Evolutionary conservation across 2,888 invertebrate species (phyloP), one percentile per base, ranked within the genome.

Genomic region (Entomobrya proxima): DNA sequence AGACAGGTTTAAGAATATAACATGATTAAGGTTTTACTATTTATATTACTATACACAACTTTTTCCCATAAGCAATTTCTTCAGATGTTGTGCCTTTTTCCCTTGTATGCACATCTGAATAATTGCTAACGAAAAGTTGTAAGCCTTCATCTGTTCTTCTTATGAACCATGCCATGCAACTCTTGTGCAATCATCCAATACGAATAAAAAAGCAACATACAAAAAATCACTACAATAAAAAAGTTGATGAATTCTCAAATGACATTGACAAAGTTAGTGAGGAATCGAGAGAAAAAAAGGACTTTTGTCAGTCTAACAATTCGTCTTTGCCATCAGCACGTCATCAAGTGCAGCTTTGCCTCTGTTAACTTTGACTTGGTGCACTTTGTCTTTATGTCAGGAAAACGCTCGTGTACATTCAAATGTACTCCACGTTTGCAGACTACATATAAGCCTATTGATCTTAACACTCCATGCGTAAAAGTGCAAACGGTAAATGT

Each of bases 271-370:
- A 84, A 84, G 77, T 75, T 77, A 27, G 78, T 21, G 13, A 58
- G 55, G 72, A 69, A 72, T 58, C 69, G 21, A 27, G 32, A 40
- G 58, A 69, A 77, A 81, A 81, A 72, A 52, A 27, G 11, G 58
- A 69, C 55, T 77, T 84, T 84, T 72, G 84, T 72, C 78, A 77
- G 78, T 40, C 44, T 67, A 52, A 55, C 84, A 55, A 84, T 84
- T 78, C 84, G 77, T 84, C 84, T 84, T 77, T 69, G 84, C 84
- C 84, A 84, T 84, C 84, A 69, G 44, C 84, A 84, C 69, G 77
- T 74, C 76, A 84, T 84, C 84, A 84, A 84, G 77, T 84, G 55
- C 77, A 84, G 64, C 72, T 67, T 77, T 72, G 69, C 30, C 55
- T 55, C 67, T 50, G 67, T 52, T 21, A 74, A 74, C 74, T 74